These are phyloP conservation scores for Ariolimax columbianus DNA, from an alignment of 2,888 invertebrate species.

Conservation along the genomic window DNA sequence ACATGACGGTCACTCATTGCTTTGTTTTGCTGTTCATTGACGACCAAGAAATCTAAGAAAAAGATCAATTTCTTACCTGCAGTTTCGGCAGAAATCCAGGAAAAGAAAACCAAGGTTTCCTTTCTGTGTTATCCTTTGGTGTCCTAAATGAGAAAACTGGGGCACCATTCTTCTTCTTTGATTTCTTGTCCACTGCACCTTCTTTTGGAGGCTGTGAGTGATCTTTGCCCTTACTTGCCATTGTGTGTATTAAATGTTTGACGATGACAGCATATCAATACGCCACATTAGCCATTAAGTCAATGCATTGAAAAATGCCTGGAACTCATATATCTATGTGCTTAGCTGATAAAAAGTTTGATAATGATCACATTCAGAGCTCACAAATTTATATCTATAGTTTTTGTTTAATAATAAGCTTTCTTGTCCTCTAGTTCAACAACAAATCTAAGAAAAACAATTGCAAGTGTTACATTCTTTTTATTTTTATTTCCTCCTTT, in stretches of 20 bases:
- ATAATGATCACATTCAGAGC: too few species aligned
- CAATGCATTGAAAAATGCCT: not conserved
- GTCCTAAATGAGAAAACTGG: constrained; percentile 15
- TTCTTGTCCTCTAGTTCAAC: too few species aligned
- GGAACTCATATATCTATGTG: too few species aligned
- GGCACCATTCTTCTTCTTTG: constrained; percentile 5
- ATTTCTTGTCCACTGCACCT: not conserved
- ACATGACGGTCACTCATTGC: too few species aligned
- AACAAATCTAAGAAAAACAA: too few species aligned
- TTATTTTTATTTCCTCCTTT: too few species aligned
- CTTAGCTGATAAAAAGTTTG: too few species aligned
- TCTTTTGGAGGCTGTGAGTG: not conserved
- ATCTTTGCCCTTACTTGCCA: constrained; percentile 26
- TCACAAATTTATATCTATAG: too few species aligned
- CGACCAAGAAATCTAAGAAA: not conserved
- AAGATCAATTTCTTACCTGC: constrained; percentile 16
- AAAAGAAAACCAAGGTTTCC: constrained; percentile 38
- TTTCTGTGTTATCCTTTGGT: constrained; percentile 25
- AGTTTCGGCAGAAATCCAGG: constrained; percentile 31
- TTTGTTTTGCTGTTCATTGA: too few species aligned
- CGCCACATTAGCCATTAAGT: not conserved
- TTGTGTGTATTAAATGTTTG: not conserved
- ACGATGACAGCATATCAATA: not conserved
- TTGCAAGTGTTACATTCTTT: too few species aligned
- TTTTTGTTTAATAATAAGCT: too few species aligned